Evolutionary conservation across 2,113 vertebrate genomes (phyloP).

Genomic region (Malurus cyaneus): DNA sequence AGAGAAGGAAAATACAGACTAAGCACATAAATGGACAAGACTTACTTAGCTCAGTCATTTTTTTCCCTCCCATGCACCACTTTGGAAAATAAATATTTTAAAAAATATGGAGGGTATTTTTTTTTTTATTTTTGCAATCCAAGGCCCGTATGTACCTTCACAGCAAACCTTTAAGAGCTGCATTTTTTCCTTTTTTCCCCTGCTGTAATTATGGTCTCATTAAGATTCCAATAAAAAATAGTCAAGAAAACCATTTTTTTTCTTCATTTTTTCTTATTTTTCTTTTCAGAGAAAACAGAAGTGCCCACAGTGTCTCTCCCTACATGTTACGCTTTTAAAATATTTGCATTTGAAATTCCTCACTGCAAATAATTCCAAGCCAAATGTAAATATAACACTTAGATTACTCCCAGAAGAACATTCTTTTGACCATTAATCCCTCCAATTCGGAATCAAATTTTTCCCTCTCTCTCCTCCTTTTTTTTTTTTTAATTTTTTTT

Average conservation of each 20-base stretch:
- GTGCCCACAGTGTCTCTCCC: slow-evolving; percentile 75
- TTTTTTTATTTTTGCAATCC: background rate
- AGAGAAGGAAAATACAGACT: slow-evolving; percentile 53
- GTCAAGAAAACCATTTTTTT: slow-evolving; percentile 57
- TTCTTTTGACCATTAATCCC: slow-evolving; percentile 77
- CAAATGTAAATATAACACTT: slow-evolving; percentile 84
- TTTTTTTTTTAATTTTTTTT: background rate
- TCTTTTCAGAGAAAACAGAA: slow-evolving; percentile 74
- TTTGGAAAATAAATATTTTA: slow-evolving; percentile 58
- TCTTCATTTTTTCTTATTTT: background rate
- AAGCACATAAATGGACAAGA: slow-evolving; percentile 33
- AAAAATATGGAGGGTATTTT: background rate
- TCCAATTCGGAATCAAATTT: slow-evolving; percentile 70
- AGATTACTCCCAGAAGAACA: slow-evolving; percentile 80
- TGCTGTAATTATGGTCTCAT: slow-evolving; percentile 77
- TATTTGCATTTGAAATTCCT: slow-evolving; percentile 84
- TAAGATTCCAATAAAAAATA: slow-evolving; percentile 78
- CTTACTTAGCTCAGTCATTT: slow-evolving; percentile 64
- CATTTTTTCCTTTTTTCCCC: slow-evolving; percentile 26
- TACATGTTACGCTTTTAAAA: slow-evolving; percentile 77
- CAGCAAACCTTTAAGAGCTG: slow-evolving; percentile 64
- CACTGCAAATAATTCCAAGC: slow-evolving; percentile 80
- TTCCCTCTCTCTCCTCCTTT: background rate
- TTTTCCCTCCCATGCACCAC: slow-evolving; percentile 34
- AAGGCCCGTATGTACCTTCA: slow-evolving; percentile 13